Evolutionary conservation across 2,888 invertebrate species (phyloP), one percentile per base, ranked within the genome.

Genomic region (Acleris cristana): DNA sequence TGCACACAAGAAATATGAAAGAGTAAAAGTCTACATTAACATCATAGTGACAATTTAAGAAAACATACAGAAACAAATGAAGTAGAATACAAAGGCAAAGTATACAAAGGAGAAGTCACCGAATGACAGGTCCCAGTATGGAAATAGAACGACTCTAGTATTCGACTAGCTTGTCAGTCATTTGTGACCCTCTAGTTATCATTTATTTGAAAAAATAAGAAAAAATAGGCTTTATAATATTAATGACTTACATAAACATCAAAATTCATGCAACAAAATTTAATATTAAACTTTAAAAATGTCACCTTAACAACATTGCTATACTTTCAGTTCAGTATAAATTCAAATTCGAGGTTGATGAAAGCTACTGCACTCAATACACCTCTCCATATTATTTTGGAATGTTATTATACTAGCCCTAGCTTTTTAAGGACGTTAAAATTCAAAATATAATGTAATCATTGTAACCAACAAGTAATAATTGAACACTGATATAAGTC

Each of bases 1-100:
- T 83, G 84, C 88, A 87, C 88, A 84, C 84, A 73, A 74, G 76
- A 70, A 74, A 73, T 73, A 79, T 79, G 69, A 74, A 76, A 78
- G 76, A 74, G 77, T 73, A 72, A 67, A 75, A 76, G 10, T 71
- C 75, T 78, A 80, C 74, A 75, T 74, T 75, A 76, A 79, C 76
- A 74, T 57, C 49, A 53, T 63, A 66, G 66, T 48, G 52, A 58
- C 53, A 67, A 16, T 52, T 62, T 56, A 56, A 51, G 55, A 54
- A 63, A 68, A 63, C 48, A 63, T 49, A 66, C 44, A 44, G n/a
- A 49, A 59, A 60, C 45, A 59, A 8, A 12, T 45, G 26, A 19
- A 14, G 18, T 14, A 59, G 51, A 34, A 58, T 40, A 52, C 54
- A 61, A 58, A 45, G 58, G 55, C 53, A 57, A 69, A 62, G 40